Base-by-base conservation (phyloP, 2,888 invertebrate species). In the Drosophila cognata region DNA sequence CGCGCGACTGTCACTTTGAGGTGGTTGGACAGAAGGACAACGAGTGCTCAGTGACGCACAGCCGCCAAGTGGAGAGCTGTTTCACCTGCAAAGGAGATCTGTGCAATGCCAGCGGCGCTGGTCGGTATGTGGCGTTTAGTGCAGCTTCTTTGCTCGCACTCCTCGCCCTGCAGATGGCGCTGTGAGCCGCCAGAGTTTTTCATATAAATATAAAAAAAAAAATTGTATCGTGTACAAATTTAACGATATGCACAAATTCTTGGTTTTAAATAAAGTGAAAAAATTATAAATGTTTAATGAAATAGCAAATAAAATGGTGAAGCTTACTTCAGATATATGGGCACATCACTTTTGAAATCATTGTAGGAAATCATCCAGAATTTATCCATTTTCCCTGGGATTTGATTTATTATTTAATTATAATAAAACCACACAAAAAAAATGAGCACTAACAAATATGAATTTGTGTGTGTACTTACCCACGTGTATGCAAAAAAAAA, bases 41-140 rank as follows among this genome's bases (percentile, higher is more conserved):
- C 62, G 91, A 78, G n/a, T 92, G 92, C 80, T 82, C 81, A 16
- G 92, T 92, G 31, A 87, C 90, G 13, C 92, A 92, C 77, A 93
- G 92, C 51, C 87, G 84, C 21, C 79, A 88, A 16, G 88, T 92
- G 43, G 89, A 91, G 8, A 87, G 71, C 66, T 96, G 96, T 82
- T 95, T 95, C 89, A 95, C 95, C 65, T 96, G 96, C 90, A 95
- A 95, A 66, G 94, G 94, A 36, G 96, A 96, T 79, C 94, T 95
- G 4, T 96, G 96, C 93, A 96, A 96, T 86, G 90, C 91, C 31
- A 91, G 92, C 25, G 86, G 91, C 0, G 90, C 93, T n/a, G 84
- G 77, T 18, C 82, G 90, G 21, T 85, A 85, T 46, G 51, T 90
- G 59, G 80, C 90, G 8, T 56, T 91, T 50, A 88, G 92, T 35